Evolutionary conservation across 1,140 invertebrate genomes (phyloP).

Genomic region (Bombus ignitus): DNA sequence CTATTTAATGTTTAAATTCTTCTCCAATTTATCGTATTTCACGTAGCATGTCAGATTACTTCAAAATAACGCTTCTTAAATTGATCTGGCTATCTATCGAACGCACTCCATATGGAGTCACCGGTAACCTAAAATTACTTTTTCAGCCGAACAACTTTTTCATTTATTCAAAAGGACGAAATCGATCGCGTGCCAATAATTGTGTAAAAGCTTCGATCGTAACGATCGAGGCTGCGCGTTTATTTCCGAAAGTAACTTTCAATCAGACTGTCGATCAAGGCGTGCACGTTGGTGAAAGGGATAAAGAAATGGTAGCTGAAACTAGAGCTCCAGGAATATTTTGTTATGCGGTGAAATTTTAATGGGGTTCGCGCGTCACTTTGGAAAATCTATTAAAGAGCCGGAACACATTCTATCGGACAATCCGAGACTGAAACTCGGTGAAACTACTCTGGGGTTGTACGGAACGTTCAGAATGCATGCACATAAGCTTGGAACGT

Average conservation of each 20-base stretch:
- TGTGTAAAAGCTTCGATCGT: too few relatives aligned
- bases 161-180: not conserved
- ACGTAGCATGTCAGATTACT: too few relatives aligned
- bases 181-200: too few relatives aligned
- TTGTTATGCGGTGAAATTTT: constrained; percentile 14
- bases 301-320: not conserved
- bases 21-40: too few relatives aligned
- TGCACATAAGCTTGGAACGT: not conserved
- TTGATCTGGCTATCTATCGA: not conserved
- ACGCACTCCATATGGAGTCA: not conserved
- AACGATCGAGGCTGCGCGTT: not conserved
- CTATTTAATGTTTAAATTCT: too few relatives aligned
- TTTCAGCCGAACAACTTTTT: not conserved
- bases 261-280: not conserved
- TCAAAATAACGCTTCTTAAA: too few relatives aligned
- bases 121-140: not conserved
- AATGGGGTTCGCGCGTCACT: constrained; percentile 18
- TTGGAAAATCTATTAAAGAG: constrained; percentile 48
- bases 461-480: constrained; percentile 18
- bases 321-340: not conserved
- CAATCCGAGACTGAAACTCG: constrained; percentile 31
- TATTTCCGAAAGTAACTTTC: not conserved
- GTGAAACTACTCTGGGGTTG: constrained; percentile 20
- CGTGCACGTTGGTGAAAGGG: not conserved
- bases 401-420: not conserved